Evolutionary conservation across 2,888 invertebrate genomes (phyloP).

Genomic region (Ormia ochracea): DNA sequence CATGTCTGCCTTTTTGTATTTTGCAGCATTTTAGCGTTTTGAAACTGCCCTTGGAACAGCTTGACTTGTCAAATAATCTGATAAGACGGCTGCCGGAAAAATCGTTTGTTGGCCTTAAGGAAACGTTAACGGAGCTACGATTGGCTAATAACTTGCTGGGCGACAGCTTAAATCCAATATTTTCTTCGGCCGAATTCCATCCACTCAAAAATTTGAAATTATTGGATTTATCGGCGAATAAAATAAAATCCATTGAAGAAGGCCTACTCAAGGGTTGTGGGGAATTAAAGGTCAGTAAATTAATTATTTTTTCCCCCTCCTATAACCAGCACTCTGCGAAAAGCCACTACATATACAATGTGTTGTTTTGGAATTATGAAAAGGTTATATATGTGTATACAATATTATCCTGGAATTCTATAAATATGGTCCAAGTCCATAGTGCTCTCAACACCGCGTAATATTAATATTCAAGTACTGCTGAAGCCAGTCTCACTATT

Average conservation of each 20-base stretch:
- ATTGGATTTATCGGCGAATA: slow-evolving; percentile 88
- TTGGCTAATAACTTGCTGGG: slow-evolving; percentile 90
- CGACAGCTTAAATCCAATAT: slow-evolving; percentile 92
- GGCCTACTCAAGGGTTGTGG: slow-evolving; percentile 90
- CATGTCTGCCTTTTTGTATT: background rate
- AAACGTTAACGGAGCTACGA: slow-evolving; percentile 83
- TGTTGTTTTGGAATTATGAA: no score
- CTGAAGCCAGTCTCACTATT: no score
- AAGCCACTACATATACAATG: no score
- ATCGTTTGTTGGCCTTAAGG: slow-evolving; percentile 82
- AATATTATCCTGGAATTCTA: no score
- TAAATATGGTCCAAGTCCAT: no score
- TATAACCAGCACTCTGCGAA: no score
- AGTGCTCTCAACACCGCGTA: no score
- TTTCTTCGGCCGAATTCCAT: slow-evolving; percentile 90
- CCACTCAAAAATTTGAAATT: slow-evolving; percentile 84
- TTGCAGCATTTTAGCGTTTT: slow-evolving; percentile 82
- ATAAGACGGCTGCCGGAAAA: slow-evolving; percentile 87
- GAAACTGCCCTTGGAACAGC: slow-evolving; percentile 83
- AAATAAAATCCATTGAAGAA: slow-evolving; percentile 88
- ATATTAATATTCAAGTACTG: no score
- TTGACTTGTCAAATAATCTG: slow-evolving; percentile 90
- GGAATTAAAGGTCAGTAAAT: slow-evolving; percentile 82
- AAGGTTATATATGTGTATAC: no score
- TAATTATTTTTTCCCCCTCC: no score